Evolutionary conservation across 2,888 invertebrate genomes (phyloP).

Genomic region (Drosophila villosipedis): DNA sequence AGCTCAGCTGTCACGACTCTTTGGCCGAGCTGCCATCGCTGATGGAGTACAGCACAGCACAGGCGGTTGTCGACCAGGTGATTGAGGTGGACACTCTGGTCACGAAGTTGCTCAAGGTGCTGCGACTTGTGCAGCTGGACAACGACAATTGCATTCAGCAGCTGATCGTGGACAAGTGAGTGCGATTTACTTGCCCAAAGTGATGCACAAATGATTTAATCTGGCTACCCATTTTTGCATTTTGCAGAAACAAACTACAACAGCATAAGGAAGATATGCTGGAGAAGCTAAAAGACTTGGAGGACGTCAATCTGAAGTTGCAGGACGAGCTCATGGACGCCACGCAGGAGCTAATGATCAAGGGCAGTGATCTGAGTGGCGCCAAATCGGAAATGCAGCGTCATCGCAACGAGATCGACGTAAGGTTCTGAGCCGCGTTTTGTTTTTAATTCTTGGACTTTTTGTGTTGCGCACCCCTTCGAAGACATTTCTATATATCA

Average conservation of each 20-base stretch:
- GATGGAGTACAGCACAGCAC: constrained; percentile 87
- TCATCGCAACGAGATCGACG: constrained; percentile 87
- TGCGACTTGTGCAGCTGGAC: constrained; percentile 90
- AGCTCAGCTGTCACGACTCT: constrained; percentile 85
- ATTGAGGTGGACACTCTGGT: constrained; percentile 91
- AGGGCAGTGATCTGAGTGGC: constrained; percentile 86
- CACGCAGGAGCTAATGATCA: constrained; percentile 86
- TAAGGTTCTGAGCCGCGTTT: constrained; percentile 83
- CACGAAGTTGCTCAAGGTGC: constrained; percentile 90
- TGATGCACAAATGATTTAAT: background rate
- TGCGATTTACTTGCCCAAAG: background rate
- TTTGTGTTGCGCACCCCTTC: constrained; percentile 67
- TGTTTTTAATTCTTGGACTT: constrained; percentile 30
- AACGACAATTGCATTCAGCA: constrained; percentile 89
- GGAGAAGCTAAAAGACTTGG: constrained; percentile 87
- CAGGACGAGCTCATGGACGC: constrained; percentile 87
- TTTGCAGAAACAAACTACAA: constrained; percentile 84
- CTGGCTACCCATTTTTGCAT: background rate
- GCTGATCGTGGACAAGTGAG: constrained; percentile 88
- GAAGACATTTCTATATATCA: constrained; percentile 77
- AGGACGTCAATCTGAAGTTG: constrained; percentile 86
- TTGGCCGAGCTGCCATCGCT: constrained; percentile 85
- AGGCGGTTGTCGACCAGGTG: constrained; percentile 90
- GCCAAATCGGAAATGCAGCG: constrained; percentile 86
- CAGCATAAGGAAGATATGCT: constrained; percentile 85